Evolutionary conservation across 2,888 invertebrate species (phyloP), one percentile per base, ranked within the genome.

Genomic region (Mycalesis mineus): DNA sequence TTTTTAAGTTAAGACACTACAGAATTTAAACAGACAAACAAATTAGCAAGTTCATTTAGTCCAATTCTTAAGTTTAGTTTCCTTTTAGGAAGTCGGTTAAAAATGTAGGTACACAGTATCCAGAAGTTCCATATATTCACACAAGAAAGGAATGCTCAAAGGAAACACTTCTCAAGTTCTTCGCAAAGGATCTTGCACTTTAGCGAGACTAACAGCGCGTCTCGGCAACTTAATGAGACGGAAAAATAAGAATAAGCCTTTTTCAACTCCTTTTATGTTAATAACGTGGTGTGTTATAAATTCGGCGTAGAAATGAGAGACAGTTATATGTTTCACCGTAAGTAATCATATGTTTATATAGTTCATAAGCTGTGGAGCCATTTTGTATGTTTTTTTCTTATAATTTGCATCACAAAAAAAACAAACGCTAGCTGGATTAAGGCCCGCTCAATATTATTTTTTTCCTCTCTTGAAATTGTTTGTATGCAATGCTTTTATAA

Each of bases 171-270:
- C 47, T 47, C 47, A 11, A 33, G 47, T 33, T 47, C 33, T 29
- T 47, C 7, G 14, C 47, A 33, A 17, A 47, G 47, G 47, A 47
- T 33, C 47, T 33, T 33, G 11, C 47, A 33, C 33, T 47, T 33
- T 33, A 14, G 11, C 47, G 47, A 33, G 33, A 33, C 33, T 47
- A 47, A 47, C 47, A 15, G 47, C 7, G 11, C 47, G 47, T 33
- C 47, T 31, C 33, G 33, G 7, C 3, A 29, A 13, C 29, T 36
- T 59, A 59, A 59, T 56, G 52, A 59, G 36, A 33, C 41, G 47
- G 41, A 55, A 55, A 47, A 39, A 56, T 49, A 39, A 48, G 52
- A 52, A 56, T 55, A 55, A 51, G 52, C 59, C 51, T 47, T 42
- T 42, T 50, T 39, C 40, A 51, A 52, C 52, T 48, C 28, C 51